These are phyloP conservation scores for Melieria picta DNA, from an alignment of 2,888 invertebrate species.

Conservation along the genomic window DNA sequence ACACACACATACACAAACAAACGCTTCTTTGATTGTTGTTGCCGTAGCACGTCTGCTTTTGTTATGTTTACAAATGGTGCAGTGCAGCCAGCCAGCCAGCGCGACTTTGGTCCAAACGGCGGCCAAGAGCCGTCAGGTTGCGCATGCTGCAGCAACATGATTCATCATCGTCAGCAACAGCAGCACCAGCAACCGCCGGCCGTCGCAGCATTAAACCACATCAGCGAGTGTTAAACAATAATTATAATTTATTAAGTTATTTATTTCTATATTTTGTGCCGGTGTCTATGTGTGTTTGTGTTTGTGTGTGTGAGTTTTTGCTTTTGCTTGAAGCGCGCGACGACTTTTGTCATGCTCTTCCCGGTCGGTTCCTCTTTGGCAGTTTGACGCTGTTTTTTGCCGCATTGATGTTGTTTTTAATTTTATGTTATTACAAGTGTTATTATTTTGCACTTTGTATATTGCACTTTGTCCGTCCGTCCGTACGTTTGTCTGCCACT, in stretches of 20 bases:
- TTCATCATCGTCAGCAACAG: constrained; percentile 27
- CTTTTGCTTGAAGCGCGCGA: too few species aligned
- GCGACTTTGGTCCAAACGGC: too few species aligned
- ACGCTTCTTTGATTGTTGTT: neutral
- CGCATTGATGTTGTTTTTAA: constrained; percentile 40
- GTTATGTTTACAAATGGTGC: neutral
- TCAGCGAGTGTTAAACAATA: constrained; percentile 53
- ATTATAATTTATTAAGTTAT: constrained; percentile 59
- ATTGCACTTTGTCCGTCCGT: neutral
- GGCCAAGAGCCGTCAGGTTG: too few species aligned
- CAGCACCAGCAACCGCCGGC: constrained; percentile 3
- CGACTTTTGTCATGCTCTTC: constrained; percentile 3
- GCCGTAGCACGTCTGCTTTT: neutral
- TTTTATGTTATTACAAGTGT: constrained; percentile 26
- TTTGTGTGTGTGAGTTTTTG: too few species aligned
- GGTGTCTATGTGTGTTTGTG: too few species aligned
- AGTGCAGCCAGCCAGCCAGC: too few species aligned
- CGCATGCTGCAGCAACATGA: constrained; percentile 15
- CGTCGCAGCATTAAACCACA: constrained; percentile 34
- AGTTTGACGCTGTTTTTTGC: neutral
- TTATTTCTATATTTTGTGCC: constrained; percentile 31
- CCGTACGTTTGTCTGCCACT: neutral
- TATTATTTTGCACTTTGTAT: constrained; percentile 31
- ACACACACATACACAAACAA: too few species aligned
- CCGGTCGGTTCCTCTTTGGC: neutral